A percentile compares a stretch with the other conserved stretches of the same genome.
Conservation (phyloP, 2,113 vertebrate genomes). For the Vicugna pacos region DNA sequence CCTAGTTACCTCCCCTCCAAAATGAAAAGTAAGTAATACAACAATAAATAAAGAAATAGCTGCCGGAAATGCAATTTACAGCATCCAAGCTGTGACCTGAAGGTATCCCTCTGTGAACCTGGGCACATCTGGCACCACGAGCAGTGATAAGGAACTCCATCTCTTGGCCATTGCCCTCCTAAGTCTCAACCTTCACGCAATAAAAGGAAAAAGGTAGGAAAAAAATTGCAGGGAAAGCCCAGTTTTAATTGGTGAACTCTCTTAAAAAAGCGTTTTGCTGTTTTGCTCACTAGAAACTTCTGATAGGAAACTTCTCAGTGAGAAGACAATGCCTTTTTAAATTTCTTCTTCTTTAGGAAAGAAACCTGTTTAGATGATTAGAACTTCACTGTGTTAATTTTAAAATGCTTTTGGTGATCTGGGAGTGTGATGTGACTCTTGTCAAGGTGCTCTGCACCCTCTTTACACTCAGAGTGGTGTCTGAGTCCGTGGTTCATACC, state of each 20-base stretch:
- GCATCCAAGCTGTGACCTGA: neutral
- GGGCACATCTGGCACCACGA: neutral
- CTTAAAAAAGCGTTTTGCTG: neutral
- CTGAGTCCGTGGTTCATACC: neutral
- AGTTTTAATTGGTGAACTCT: neutral
- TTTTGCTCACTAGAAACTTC: neutral
- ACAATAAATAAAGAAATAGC: neutral
- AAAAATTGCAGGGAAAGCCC: neutral
- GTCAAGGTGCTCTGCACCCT: neutral
- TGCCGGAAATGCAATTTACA: neutral
- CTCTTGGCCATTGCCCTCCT: neutral
- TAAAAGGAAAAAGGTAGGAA: neutral
- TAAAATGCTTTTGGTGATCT: constrained; percentile 3
- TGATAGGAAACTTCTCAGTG: neutral
- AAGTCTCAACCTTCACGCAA: neutral
- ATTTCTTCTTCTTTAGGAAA: neutral
- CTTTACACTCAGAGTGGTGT: neutral
- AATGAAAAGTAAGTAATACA: too few species aligned
- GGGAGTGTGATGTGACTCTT: neutral
- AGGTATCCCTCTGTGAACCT: neutral
- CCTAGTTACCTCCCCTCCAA: too few species aligned
- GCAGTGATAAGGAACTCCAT: neutral
- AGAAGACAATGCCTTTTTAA: neutral
- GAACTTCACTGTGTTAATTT: neutral
- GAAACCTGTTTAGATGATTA: neutral